These are phyloP conservation scores for Tichodroma muraria DNA, from an alignment of 2,113 vertebrate genomes.

Conservation along the genomic window DNA sequence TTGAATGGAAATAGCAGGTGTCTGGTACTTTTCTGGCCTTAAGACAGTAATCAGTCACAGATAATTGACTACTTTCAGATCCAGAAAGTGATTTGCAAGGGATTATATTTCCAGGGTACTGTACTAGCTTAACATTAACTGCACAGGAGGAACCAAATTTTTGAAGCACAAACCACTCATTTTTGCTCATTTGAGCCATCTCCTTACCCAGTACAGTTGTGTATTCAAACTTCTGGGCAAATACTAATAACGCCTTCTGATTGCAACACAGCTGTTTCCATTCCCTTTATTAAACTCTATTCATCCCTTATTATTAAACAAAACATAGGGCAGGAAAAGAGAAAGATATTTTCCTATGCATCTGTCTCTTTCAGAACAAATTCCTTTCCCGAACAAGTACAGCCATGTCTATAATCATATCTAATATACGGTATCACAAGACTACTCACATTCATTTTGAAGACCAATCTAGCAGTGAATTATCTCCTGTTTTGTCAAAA, in stretches of 20 bases:
- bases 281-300: slow-evolving; percentile 21
- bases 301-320: slow-evolving; percentile 24
- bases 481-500: slow-evolving; percentile 32
- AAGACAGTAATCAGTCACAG: slow-evolving; percentile 42
- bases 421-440: not conserved
- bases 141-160: not conserved
- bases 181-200: slow-evolving; percentile 7
- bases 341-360: not conserved
- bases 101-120: slow-evolving; percentile 25
- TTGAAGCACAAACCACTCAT: not conserved
- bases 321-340: slow-evolving; percentile 5
- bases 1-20: slow-evolving; percentile 52
- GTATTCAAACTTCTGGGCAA: slow-evolving; percentile 10
- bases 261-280: slow-evolving; percentile 33
- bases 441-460: not conserved
- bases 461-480: slow-evolving; percentile 9
- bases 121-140: not conserved
- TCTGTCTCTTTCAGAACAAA: slow-evolving; percentile 24
- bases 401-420: not conserved
- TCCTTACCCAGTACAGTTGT: not conserved
- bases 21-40: slow-evolving; percentile 6
- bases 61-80: slow-evolving; percentile 49
- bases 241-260: slow-evolving; percentile 15
- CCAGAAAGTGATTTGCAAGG: slow-evolving; percentile 32
- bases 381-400: not conserved